A percentile compares a stretch with the other conserved stretches of the same genome.
These are phyloP conservation scores for Cremastobaeus sp. DNA, from an alignment of 2,888 invertebrate species.

Conservation along the genomic window DNA sequence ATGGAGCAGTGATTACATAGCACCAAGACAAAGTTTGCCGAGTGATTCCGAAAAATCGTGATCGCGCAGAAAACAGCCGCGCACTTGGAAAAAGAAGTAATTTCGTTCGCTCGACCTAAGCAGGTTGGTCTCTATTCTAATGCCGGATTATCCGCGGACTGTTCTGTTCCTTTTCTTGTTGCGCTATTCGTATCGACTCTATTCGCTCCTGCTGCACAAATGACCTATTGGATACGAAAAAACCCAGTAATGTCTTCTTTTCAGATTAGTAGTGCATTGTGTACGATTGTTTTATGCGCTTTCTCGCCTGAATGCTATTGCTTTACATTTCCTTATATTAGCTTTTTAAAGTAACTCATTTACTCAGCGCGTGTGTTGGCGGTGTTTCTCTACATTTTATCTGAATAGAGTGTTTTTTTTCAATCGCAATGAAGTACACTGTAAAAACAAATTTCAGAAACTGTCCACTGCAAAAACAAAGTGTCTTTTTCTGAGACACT, in stretches of 20 bases:
- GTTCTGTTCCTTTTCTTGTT: constrained; percentile 25
- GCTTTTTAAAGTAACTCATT: no score
- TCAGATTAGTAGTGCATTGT: constrained; percentile 18
- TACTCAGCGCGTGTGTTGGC: no score
- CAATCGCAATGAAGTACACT: no score
- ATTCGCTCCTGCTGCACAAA: constrained; percentile 12
- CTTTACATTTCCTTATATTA: no score
- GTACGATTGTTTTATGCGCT: neutral
- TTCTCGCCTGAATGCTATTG: no score
- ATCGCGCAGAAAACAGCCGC: constrained; percentile 21
- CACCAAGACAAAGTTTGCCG: constrained; percentile 34
- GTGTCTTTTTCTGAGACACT: no score
- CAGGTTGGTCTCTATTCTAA: constrained; percentile 53
- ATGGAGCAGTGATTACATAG: constrained; percentile 40
- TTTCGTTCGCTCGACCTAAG: constrained; percentile 34
- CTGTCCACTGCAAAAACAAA: no score
- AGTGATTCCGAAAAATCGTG: constrained; percentile 46
- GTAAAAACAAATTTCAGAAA: no score
- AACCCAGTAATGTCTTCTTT: constrained; percentile 34
- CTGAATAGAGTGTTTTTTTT: no score
- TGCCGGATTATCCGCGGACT: constrained; percentile 38
- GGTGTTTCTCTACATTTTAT: no score
- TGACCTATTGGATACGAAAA: constrained; percentile 15
- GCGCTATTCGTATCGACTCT: constrained; percentile 1
- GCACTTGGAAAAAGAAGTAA: constrained; percentile 34